Conservation (phyloP, 1,140 invertebrate genomes). For the Phortica variegata region DNA sequence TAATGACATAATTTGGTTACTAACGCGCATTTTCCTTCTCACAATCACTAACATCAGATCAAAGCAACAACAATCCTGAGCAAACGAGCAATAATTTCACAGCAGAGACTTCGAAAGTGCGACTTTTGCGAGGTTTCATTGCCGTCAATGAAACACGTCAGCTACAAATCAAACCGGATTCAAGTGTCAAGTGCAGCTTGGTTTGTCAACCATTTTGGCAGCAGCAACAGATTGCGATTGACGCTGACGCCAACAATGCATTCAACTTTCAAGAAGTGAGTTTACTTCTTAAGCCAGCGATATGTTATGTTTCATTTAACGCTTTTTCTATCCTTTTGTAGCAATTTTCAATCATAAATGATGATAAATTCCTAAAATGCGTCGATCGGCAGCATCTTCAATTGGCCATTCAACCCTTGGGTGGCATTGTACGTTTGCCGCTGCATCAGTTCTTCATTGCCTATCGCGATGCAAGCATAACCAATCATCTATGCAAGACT, state of each 20-base stretch:
- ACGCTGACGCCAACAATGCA: neutral
- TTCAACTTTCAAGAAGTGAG: constrained; percentile 38
- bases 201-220: constrained; percentile 48
- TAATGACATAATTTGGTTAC: too few relatives aligned
- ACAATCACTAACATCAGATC: neutral
- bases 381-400: constrained; percentile 62
- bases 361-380: constrained; percentile 60
- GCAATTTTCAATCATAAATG: constrained; percentile 62
- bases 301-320: constrained; percentile 12
- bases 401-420: constrained; percentile 60
- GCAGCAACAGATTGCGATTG: constrained; percentile 16
- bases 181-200: constrained; percentile 20
- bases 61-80: constrained; percentile 28
- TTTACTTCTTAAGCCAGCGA: neutral
- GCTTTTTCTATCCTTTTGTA: constrained; percentile 40
- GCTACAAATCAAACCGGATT: constrained; percentile 12
- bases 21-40: too few relatives aligned
- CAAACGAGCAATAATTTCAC: constrained; percentile 37
- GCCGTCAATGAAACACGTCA: constrained; percentile 36
- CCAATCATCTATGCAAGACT: constrained; percentile 59
- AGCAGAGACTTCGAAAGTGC: constrained; percentile 45
- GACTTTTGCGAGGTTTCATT: constrained; percentile 42
- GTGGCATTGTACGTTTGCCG: constrained; percentile 62
- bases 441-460: constrained; percentile 65
- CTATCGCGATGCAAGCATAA: constrained; percentile 61